A percentile compares a stretch with the other conserved stretches of the same genome.
Evolutionary conservation across 1,140 invertebrate species (phyloP).

Genomic region (Drosophila ficusphila): DNA sequence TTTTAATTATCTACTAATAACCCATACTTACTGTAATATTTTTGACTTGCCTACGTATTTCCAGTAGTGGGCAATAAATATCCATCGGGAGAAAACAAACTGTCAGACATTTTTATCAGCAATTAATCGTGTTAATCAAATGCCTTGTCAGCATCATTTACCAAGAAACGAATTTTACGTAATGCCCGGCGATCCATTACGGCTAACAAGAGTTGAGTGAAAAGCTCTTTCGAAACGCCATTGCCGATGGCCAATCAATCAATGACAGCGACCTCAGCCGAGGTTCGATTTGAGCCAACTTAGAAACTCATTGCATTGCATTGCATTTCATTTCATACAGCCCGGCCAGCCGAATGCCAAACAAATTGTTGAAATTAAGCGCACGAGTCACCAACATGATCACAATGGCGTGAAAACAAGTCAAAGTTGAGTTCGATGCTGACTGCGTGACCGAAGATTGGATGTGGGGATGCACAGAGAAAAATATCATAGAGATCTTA

Average conservation of each 20-base stretch:
- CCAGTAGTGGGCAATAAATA: slow-evolving; percentile 53
- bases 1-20: not conserved
- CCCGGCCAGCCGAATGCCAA: slow-evolving; percentile 35
- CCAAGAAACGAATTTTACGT: slow-evolving; percentile 69
- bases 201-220: slow-evolving; percentile 52
- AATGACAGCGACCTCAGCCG: slow-evolving; percentile 54
- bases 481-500: not conserved
- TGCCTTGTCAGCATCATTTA: slow-evolving; percentile 82
- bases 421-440: slow-evolving; percentile 55
- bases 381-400: slow-evolving; percentile 75
- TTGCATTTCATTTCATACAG: too few relatives aligned
- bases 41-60: slow-evolving; percentile 33
- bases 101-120: slow-evolving; percentile 81
- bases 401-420: slow-evolving; percentile 77
- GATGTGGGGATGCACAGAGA: slow-evolving; percentile 20
- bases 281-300: slow-evolving; percentile 18
- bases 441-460: slow-evolving; percentile 58
- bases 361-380: slow-evolving; percentile 80
- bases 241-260: slow-evolving; percentile 68
- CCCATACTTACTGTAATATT: not conserved
- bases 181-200: slow-evolving; percentile 44
- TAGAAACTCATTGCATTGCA: slow-evolving; percentile 76
- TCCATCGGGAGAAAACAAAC: slow-evolving; percentile 57
- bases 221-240: slow-evolving; percentile 63
- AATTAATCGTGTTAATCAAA: slow-evolving; percentile 83